Evolutionary conservation across 1,140 invertebrate species (phyloP).

Genomic region (Cyclina sinensis): DNA sequence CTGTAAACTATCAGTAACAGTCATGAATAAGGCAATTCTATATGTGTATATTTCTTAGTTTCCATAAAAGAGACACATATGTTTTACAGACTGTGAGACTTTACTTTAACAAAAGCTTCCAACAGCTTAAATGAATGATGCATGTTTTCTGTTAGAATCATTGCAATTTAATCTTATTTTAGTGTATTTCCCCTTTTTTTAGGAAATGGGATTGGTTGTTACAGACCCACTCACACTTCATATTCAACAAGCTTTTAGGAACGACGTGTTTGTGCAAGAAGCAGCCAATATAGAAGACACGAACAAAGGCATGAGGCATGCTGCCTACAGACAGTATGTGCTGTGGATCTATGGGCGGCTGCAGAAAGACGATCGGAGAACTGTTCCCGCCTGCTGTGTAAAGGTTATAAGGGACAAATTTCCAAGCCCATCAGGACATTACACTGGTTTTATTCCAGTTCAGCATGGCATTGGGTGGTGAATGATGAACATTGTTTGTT

Average conservation of each 20-base stretch:
- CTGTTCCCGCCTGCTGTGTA: conserved; percentile 37
- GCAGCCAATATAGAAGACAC: background rate
- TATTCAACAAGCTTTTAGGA: conserved; percentile 30
- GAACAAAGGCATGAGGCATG: conserved; percentile 16
- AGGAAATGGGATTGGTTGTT: conserved; percentile 31
- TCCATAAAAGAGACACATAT: too few relatives aligned
- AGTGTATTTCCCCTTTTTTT: background rate
- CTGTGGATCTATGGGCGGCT: conserved; percentile 20
- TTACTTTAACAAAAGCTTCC: too few relatives aligned
- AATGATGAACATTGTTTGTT: too few relatives aligned
- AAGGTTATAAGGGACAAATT: conserved; percentile 8
- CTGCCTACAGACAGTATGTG: conserved; percentile 33
- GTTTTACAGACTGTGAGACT: too few relatives aligned
- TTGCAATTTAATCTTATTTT: too few relatives aligned
- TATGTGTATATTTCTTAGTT: too few relatives aligned
- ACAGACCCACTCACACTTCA: background rate
- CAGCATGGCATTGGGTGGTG: background rate
- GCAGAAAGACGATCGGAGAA: conserved; percentile 4
- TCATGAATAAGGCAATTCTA: too few relatives aligned
- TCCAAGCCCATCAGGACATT: background rate
- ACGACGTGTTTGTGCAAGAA: background rate
- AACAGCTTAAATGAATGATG: too few relatives aligned
- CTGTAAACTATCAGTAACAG: too few relatives aligned
- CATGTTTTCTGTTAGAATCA: too few relatives aligned
- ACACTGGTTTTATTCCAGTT: conserved; percentile 16